A percentile compares a stretch with the other conserved stretches of the same genome.
Conservation (phyloP, 23 tunicate genomes). For the Oikopleura albicans region DNA sequence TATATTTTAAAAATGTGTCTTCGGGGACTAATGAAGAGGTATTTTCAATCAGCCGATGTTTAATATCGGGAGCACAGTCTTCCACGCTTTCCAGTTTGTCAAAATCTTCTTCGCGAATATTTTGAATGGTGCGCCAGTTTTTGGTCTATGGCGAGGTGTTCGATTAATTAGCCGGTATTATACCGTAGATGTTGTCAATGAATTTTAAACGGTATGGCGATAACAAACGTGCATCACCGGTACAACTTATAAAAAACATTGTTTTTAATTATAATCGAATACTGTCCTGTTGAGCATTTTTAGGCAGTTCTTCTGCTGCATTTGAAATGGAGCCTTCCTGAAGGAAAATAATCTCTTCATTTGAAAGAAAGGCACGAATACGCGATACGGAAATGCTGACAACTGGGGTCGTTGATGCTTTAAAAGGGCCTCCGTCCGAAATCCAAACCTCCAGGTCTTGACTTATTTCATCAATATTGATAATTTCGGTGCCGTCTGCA, state of each 20-base stretch:
- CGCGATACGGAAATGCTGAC: too few relatives aligned
- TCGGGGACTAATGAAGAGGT: neutral
- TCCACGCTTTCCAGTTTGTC: neutral
- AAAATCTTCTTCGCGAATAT: neutral
- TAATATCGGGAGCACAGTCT: neutral
- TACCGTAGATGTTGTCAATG: too few relatives aligned
- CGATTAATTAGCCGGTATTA: too few relatives aligned
- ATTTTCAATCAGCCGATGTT: neutral
- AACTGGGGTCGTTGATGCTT: too few relatives aligned
- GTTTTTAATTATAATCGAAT: too few relatives aligned
- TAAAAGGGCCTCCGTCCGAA: constrained; percentile 4
- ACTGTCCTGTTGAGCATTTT: neutral
- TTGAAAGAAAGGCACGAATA: neutral
- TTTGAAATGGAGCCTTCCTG: neutral
- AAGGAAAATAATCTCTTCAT: neutral
- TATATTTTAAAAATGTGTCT: neutral
- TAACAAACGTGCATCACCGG: too few relatives aligned
- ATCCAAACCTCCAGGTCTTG: constrained; percentile 4
- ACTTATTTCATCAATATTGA: neutral
- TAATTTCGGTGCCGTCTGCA: neutral
- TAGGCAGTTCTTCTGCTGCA: neutral
- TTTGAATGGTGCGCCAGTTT: neutral
- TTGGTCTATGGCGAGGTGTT: neutral
- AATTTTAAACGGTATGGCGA: too few relatives aligned
- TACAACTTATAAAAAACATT: too few relatives aligned